A percentile compares a stretch with the other conserved stretches of the same genome.
phyloP scores from a whole-genome alignment of 2,888 invertebrate species.

The Lampropteryx suffumata region DNA sequence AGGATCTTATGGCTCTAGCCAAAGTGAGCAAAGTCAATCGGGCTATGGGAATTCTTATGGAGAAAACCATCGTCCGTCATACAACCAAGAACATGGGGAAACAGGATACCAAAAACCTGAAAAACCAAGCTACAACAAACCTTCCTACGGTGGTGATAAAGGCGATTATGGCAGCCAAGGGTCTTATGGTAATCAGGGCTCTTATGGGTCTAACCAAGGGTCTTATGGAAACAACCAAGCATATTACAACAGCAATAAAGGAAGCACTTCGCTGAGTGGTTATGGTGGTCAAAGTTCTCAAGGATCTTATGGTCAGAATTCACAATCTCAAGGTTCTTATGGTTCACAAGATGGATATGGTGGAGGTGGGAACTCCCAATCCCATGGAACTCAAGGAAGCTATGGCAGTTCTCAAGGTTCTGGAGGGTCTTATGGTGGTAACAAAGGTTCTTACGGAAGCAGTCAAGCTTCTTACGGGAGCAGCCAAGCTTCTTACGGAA shows the following conservation, averaged over 20 bases:
- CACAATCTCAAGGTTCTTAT: constrained; percentile 6
- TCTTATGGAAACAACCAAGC: constrained; percentile 2
- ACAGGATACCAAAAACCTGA: constrained; percentile 26
- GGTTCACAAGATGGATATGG: constrained; percentile 3
- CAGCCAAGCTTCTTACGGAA: constrained; percentile 7
- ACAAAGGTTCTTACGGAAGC: constrained; percentile 11
- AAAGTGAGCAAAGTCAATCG: constrained; percentile 4
- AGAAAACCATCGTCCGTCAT: constrained; percentile 23
- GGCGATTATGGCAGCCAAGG: constrained; percentile 26
- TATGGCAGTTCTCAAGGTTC: constrained; percentile 16
- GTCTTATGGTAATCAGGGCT: constrained; percentile 16
- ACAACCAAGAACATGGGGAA: constrained; percentile 21
- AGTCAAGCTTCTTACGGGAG: constrained; percentile 10
- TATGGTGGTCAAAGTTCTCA: constrained; percentile 10
- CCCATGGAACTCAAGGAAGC: constrained; percentile 6
- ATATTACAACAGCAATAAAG: constrained; percentile 9
- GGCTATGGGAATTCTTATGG: constrained; percentile 20
- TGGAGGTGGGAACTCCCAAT: not conserved
- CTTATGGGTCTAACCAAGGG: constrained; percentile 10
- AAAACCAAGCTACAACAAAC: constrained; percentile 28
- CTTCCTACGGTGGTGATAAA: constrained; percentile 24
- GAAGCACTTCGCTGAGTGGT: not conserved
- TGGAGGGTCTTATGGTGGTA: constrained; percentile 8
- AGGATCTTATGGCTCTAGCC: constrained; percentile 9
- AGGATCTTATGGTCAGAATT: constrained; percentile 4